These are phyloP conservation scores for Pantala flavescens DNA, from an alignment of 1,140 invertebrate species.

Conservation along the genomic window DNA sequence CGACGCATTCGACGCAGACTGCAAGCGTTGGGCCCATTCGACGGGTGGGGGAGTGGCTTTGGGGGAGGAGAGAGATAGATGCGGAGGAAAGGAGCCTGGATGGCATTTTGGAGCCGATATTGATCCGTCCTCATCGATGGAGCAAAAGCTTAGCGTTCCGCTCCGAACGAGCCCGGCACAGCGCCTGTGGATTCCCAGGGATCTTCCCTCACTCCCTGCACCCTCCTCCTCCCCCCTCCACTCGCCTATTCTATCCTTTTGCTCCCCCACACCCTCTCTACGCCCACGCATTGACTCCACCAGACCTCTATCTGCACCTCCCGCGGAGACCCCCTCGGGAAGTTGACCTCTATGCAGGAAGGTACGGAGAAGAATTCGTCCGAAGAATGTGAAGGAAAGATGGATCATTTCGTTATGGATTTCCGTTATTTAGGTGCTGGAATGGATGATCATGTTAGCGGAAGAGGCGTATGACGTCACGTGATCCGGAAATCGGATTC, in stretches of 20 bases:
- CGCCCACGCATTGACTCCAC: background rate
- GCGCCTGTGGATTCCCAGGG: constrained; percentile 5
- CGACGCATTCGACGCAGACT: too few relatives aligned
- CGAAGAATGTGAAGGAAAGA: too few relatives aligned
- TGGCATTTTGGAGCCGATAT: constrained; percentile 1
- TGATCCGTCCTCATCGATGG: constrained; percentile 3
- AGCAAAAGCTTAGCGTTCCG: background rate
- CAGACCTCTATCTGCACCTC: background rate
- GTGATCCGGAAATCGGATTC: too few relatives aligned
- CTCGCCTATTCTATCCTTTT: background rate
- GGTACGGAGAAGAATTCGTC: too few relatives aligned
- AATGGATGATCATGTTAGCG: too few relatives aligned
- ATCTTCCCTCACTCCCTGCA: background rate
- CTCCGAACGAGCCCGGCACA: background rate
- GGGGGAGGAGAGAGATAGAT: background rate
- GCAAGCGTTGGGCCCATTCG: too few relatives aligned
- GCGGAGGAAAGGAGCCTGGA: background rate
- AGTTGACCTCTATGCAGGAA: too few relatives aligned
- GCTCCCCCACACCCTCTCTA: background rate
- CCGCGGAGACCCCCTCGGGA: too few relatives aligned
- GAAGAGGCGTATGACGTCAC: too few relatives aligned
- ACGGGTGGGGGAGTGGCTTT: background rate
- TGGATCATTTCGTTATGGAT: too few relatives aligned
- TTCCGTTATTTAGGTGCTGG: too few relatives aligned
- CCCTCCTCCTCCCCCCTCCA: background rate